Percentiles rank a stretch among this genome's conserved stretches.
Conservation (phyloP, 2,113 vertebrate species). For the Anas platyrhynchos region DNA sequence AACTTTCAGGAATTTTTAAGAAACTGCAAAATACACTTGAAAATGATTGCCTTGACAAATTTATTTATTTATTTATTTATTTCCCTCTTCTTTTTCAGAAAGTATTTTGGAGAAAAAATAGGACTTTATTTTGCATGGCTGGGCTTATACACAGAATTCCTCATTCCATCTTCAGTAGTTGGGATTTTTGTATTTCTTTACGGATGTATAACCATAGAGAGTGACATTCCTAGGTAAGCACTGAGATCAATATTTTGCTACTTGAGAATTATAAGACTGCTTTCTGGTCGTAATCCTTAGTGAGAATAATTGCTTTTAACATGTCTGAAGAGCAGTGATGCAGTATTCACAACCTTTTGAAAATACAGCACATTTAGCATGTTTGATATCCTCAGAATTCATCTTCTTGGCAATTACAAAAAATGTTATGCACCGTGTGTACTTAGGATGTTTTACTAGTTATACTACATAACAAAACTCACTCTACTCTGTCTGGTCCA, state of each 20-base stretch:
- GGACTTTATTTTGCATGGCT: constrained; percentile 99
- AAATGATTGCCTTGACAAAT: not conserved
- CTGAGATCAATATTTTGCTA: not conserved
- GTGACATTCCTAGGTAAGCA: constrained; percentile 92
- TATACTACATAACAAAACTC: not conserved
- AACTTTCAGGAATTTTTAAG: not conserved
- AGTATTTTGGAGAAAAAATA: constrained; percentile 99
- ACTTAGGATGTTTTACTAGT: not conserved
- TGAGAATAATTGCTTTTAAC: not conserved
- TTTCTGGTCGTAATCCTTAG: not conserved
- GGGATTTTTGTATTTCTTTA: constrained; percentile 97
- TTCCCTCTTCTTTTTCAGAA: constrained; percentile 77
- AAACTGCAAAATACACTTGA: not conserved
- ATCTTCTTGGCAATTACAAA: not conserved
- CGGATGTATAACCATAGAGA: constrained; percentile 91
- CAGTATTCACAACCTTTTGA: not conserved
- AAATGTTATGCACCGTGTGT: not conserved
- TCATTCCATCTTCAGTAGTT: constrained; percentile 91
- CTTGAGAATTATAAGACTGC: not conserved
- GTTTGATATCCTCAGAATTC: not conserved
- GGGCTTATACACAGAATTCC: constrained; percentile 94
- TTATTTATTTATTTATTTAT: not conserved
- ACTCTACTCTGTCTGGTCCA: not conserved
- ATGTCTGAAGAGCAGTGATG: not conserved
- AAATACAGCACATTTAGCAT: not conserved